Conservation (phyloP, 2,113 vertebrate genomes). For the Pachypanchax playfairii region DNA sequence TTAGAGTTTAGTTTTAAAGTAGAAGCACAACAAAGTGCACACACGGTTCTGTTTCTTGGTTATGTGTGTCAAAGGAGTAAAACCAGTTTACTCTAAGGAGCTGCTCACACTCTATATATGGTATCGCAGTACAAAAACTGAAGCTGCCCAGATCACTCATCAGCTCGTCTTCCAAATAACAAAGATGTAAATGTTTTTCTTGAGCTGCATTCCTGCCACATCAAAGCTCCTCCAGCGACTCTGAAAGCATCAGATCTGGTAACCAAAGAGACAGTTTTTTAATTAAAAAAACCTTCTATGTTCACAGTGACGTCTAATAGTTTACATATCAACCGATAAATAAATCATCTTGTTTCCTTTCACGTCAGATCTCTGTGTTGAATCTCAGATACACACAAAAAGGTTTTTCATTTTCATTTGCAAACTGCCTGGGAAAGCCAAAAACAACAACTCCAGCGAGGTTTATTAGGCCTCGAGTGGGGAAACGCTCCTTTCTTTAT, state of each 20-base stretch:
- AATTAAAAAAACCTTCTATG: not conserved
- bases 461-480: not conserved
- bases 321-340: not conserved
- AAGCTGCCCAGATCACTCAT: slow-evolving; percentile 30
- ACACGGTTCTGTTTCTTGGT: not conserved
- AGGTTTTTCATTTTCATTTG: not conserved
- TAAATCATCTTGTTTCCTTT: too few species aligned
- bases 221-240: slow-evolving; percentile 41
- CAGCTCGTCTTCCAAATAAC: slow-evolving; percentile 29
- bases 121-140: slow-evolving; percentile 14
- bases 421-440: slow-evolving; percentile 10
- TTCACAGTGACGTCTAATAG: not conserved
- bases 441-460: slow-evolving; percentile 14
- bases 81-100: slow-evolving; percentile 14
- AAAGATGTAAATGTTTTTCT: slow-evolving; percentile 60
- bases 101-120: slow-evolving; percentile 45
- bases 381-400: too few species aligned
- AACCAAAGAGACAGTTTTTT: not conserved
- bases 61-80: not conserved
- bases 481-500: not conserved
- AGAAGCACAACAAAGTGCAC: slow-evolving; percentile 15
- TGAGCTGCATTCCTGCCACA: slow-evolving; percentile 57
- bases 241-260: not conserved
- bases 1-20: too few species aligned
- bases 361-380: too few species aligned